A percentile compares a stretch with the other conserved stretches of the same genome.
These are phyloP conservation scores for Anagyrus pseudococci DNA, from an alignment of 2,888 invertebrate genomes.

Conservation along the genomic window DNA sequence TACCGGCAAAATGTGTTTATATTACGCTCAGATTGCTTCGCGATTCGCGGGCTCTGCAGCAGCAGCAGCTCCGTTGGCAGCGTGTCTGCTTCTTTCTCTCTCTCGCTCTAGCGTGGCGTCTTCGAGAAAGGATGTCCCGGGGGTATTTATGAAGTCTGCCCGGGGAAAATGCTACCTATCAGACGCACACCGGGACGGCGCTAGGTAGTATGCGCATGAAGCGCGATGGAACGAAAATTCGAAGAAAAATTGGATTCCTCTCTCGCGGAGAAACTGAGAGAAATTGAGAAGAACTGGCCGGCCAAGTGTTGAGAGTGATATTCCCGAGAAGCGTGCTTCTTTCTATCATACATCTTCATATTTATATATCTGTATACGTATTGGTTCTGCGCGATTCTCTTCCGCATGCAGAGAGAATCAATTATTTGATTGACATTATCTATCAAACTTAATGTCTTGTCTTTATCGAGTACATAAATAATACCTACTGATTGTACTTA, in stretches of 20 bases:
- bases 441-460: no score
- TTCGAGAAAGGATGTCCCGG: slow-evolving; percentile 5
- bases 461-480: no score
- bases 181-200: background rate
- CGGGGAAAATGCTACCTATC: slow-evolving; percentile 23
- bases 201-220: background rate
- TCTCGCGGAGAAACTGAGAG: slow-evolving; percentile 8
- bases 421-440: no score
- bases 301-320: slow-evolving; percentile 2
- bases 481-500: no score
- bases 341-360: no score
- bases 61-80: background rate
- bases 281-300: slow-evolving; percentile 20
- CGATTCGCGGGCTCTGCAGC: background rate
- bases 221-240: slow-evolving; percentile 3
- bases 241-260: slow-evolving; percentile 22
- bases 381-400: no score
- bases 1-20: slow-evolving; percentile 1
- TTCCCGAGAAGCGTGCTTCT: no score
- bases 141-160: slow-evolving; percentile 25
- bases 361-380: no score
- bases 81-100: no score
- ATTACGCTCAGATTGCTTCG: background rate
- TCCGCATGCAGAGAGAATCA: no score
- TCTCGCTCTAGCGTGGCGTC: no score